Evolutionary conservation across 2,797 vertebrate genomes (phyloP), one percentile per base, ranked within the genome.

Genomic region (Paratrypauchen microcephalus): DNA sequence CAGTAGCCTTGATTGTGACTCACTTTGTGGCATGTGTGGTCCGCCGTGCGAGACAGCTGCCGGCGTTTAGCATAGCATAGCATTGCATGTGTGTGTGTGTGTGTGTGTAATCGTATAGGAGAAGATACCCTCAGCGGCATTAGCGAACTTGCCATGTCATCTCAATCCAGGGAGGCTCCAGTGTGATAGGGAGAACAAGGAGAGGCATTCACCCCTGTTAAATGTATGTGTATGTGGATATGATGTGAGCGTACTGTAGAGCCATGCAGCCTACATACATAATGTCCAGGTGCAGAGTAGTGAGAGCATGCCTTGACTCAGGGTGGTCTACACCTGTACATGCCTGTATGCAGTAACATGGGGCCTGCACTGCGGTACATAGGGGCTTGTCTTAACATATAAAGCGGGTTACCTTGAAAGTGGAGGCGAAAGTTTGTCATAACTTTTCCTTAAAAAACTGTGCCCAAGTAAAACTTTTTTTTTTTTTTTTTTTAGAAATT

Each of bases 121-220:
- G 72, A 76, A 60, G 58, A 60, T 60, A 83, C 69, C 77, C 79
- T 83, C 65, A 70, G 77, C 86, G 83, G 87, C 84, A 81, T 86
- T 87, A 77, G 61, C 61, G 80, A 84, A 88, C 76, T 70, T 86
- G 79, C 88, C 71, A 52, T 86, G 83, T 90, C 88, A 88, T 89
- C 83, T 85, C 73, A 84, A 79, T 78, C 68, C 80, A 73, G 66
- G 32, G 63, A 77, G 81, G 76, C 77, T 79, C 83, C 63, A 13
- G 56, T 69, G 60, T 65, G 78, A 88, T 86, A 80, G 78, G 78
- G 59, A 77, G 70, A 82, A 84, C 76, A 87, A 87, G 74, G 78
- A 64, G 32, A 60, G 71, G 74, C 76, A 74, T 90, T 87, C 77
- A 79, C 72, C 66, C 39, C 4, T 0, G 23, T 36, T 12, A 32